A percentile compares a stretch with the other conserved stretches of the same genome.
phyloP scores from a whole-genome alignment of 2,797 vertebrate species.

The Nasua narica region DNA sequence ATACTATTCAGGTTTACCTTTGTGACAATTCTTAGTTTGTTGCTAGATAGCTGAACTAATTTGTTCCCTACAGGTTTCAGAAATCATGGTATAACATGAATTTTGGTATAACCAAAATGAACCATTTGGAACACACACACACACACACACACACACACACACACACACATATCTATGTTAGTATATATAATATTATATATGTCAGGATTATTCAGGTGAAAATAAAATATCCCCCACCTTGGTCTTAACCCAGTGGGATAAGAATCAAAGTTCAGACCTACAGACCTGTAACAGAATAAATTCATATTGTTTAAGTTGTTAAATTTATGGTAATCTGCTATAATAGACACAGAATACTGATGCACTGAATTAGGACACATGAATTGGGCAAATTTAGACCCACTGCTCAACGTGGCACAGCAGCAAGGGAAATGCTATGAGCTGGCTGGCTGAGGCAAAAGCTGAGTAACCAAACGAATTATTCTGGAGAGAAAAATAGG shows the following conservation, averaged over 20 bases:
- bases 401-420: background rate
- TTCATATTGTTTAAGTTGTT: background rate
- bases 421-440: background rate
- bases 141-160: too few species aligned
- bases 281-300: background rate
- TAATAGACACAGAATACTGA: background rate
- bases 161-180: too few species aligned
- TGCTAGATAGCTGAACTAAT: background rate
- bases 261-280: background rate
- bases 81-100: background rate
- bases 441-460: background rate
- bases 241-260: background rate
- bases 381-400: background rate
- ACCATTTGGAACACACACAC: background rate
- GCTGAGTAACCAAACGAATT: background rate
- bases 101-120: too few species aligned
- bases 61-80: background rate
- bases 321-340: background rate
- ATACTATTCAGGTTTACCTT: background rate
- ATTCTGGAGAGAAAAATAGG: background rate
- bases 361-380: background rate
- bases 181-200: background rate
- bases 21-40: background rate
- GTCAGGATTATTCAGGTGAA: background rate
- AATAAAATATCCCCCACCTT: background rate